Percentiles rank a stretch among this genome's conserved stretches.
These are phyloP conservation scores for Grallaria varia DNA, from an alignment of 2,113 vertebrate species.

Conservation along the genomic window DNA sequence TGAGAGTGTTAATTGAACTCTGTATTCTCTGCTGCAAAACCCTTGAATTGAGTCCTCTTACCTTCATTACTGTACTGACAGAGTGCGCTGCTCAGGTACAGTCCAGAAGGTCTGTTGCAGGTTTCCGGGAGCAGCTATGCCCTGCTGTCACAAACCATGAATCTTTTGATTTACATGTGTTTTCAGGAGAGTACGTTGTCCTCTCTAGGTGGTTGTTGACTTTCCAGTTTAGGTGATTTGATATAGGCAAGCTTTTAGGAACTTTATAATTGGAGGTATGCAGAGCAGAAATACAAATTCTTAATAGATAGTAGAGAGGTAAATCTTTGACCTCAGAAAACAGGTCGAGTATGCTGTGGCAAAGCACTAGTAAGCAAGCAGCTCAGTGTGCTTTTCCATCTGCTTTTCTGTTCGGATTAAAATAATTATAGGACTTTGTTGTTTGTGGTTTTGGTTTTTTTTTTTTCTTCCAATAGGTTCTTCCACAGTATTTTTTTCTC, in stretches of 20 bases:
- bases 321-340: neutral
- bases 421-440: neutral
- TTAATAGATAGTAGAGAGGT: neutral
- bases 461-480: neutral
- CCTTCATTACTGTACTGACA: neutral
- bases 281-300: neutral
- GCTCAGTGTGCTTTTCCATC: neutral
- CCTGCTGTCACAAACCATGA: neutral
- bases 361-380: neutral
- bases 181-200: neutral
- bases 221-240: neutral
- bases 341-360: neutral
- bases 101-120: neutral
- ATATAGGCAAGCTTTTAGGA: neutral
- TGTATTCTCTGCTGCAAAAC: neutral
- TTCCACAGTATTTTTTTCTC: neutral
- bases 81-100: neutral
- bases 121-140: neutral
- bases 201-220: neutral
- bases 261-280: neutral
- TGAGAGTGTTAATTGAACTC: neutral
- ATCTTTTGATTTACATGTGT: neutral
- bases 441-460: neutral
- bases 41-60: neutral
- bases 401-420: neutral